Evolutionary conservation across 2,888 invertebrate species (phyloP).

Genomic region (Hanleya hanleyi): DNA sequence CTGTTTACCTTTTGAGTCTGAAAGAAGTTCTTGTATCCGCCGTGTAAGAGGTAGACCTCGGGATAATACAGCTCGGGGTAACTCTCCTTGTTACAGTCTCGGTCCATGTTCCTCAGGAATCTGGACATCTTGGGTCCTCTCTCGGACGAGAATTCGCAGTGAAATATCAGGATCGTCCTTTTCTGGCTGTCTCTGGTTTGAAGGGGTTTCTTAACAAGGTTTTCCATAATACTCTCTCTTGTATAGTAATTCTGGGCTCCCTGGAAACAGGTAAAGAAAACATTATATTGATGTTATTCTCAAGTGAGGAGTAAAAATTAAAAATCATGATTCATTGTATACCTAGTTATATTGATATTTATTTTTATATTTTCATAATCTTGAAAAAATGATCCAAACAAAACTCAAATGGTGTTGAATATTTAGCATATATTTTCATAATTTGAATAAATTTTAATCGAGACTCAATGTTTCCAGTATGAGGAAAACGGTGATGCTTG

Average conservation of each 20-base stretch:
- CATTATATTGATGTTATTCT: neutral
- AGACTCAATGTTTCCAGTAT: too few species aligned
- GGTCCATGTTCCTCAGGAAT: slow-evolving; percentile 78
- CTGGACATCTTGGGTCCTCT: slow-evolving; percentile 89
- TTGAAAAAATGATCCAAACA: too few species aligned
- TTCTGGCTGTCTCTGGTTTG: slow-evolving; percentile 30
- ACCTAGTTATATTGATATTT: too few species aligned
- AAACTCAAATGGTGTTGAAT: neutral
- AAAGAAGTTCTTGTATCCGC: slow-evolving; percentile 91
- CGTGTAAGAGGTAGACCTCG: slow-evolving; percentile 93
- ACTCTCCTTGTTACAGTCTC: slow-evolving; percentile 84
- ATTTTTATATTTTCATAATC: too few species aligned
- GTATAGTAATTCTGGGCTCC: slow-evolving; percentile 90
- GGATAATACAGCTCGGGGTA: slow-evolving; percentile 93
- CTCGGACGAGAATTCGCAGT: slow-evolving; percentile 97
- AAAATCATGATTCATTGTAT: too few species aligned
- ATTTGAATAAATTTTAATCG: too few species aligned
- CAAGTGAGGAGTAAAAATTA: too few species aligned
- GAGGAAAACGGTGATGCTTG: too few species aligned
- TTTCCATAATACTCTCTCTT: slow-evolving; percentile 81
- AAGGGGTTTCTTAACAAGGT: slow-evolving; percentile 75
- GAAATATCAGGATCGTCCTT: slow-evolving; percentile 88
- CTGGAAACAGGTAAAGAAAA: slow-evolving; percentile 34
- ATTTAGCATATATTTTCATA: neutral
- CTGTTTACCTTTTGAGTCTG: slow-evolving; percentile 75